Conservation (phyloP, 37 sponge, comb jelly and placozoan genomes). For the Tethya wilhelma region DNA sequence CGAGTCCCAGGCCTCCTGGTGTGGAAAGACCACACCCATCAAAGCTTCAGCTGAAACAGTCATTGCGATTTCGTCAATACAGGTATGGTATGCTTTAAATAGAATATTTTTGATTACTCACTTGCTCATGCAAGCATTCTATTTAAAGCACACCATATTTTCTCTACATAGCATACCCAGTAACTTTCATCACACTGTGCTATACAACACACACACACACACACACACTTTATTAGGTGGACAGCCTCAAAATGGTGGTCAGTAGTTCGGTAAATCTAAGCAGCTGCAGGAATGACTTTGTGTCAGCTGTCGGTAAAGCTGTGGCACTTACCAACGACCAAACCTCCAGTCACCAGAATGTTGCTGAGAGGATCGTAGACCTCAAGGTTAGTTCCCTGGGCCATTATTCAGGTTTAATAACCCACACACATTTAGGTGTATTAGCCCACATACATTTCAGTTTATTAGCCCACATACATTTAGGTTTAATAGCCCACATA, state of each 20-base stretch:
- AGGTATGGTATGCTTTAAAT: slow-evolving; percentile 34
- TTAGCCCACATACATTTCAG: background rate
- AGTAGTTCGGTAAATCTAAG: slow-evolving; percentile 40
- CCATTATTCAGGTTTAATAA: background rate
- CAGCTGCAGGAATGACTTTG: slow-evolving; percentile 35
- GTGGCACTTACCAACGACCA: slow-evolving; percentile 54
- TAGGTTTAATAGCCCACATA: background rate
- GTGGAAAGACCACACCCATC: slow-evolving; percentile 36
- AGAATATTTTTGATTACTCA: too few relatives aligned
- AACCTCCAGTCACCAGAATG: slow-evolving; percentile 82
- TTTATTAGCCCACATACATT: too few relatives aligned
- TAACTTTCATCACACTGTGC: too few relatives aligned
- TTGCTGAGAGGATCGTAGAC: slow-evolving; percentile 69
- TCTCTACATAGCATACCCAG: background rate
- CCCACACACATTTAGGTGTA: too few relatives aligned
- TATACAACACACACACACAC: too few relatives aligned
- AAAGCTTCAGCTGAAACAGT: slow-evolving; percentile 56
- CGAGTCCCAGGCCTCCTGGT: slow-evolving; percentile 44
- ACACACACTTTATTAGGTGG: slow-evolving; percentile 57
- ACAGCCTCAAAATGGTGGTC: slow-evolving; percentile 75
- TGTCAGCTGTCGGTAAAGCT: slow-evolving; percentile 41
- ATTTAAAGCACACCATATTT: background rate
- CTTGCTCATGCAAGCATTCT: background rate
- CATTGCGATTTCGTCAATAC: slow-evolving; percentile 57
- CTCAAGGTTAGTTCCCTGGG: slow-evolving; percentile 48